Percentiles rank a stretch among this genome's conserved stretches.
Conservation (phyloP, 2,113 vertebrate genomes). For the Nyctereutes procyonoides region DNA sequence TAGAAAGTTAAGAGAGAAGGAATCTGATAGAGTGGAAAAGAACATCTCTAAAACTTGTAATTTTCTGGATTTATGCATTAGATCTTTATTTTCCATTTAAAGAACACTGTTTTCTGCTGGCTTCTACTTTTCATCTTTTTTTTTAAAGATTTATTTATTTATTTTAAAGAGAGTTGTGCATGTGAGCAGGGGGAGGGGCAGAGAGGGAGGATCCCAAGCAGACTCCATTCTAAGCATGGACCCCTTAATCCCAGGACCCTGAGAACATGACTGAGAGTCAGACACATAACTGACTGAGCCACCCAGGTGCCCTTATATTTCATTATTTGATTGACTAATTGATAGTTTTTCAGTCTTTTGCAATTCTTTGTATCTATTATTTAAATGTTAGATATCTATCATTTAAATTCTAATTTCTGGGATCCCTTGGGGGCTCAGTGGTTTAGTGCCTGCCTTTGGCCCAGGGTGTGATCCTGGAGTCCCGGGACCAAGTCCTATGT, state of each 20-base stretch:
- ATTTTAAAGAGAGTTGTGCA: background rate
- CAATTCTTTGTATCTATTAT: background rate
- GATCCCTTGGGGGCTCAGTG: too few relatives aligned
- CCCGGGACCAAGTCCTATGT: too few relatives aligned
- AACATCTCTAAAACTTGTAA: background rate
- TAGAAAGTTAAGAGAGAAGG: background rate
- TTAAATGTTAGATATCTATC: background rate
- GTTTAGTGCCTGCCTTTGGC: too few relatives aligned
- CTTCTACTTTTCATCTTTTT: background rate
- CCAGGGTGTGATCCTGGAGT: too few relatives aligned
- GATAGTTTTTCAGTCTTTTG: background rate
- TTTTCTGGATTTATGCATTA: background rate
- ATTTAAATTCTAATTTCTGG: too few relatives aligned
- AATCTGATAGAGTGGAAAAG: background rate
- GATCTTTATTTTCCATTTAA: background rate
- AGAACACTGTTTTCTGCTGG: background rate
- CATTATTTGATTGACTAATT: background rate
- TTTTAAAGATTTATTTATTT: background rate
- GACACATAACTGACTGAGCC: background rate
- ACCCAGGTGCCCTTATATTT: background rate
- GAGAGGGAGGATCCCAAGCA: background rate
- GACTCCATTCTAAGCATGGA: background rate
- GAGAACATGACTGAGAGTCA: background rate
- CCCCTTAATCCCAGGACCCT: background rate
- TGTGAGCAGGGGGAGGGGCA: background rate